These are phyloP conservation scores for Drosophila kambysellisi DNA, from an alignment of 2,888 invertebrate species.

Conservation along the genomic window DNA sequence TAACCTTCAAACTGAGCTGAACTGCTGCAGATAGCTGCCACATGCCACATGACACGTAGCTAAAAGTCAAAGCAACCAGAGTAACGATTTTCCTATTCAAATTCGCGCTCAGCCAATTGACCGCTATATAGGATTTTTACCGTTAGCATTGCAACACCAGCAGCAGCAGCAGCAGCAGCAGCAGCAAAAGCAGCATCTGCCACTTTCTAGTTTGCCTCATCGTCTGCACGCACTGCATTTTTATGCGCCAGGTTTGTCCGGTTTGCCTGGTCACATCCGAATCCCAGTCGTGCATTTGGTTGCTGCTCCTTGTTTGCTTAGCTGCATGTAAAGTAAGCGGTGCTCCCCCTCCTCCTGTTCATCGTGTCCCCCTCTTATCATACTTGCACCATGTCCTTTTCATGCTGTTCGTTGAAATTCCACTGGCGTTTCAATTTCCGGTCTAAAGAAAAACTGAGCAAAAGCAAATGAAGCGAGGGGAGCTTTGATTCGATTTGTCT, in stretches of 20 bases:
- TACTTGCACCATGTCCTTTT: not conserved
- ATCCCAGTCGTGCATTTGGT: slow-evolving; percentile 51
- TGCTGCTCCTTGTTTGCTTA: slow-evolving; percentile 55
- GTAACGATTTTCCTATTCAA: slow-evolving; percentile 66
- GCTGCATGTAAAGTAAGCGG: slow-evolving; percentile 37
- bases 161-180: not conserved
- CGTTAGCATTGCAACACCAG: not conserved
- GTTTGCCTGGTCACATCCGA: slow-evolving; percentile 19
- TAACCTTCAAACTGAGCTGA: slow-evolving; percentile 13
- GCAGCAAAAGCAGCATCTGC: not conserved
- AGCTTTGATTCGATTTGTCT: slow-evolving; percentile 34
- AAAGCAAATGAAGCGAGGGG: not conserved
- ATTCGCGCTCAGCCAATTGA: slow-evolving; percentile 53
- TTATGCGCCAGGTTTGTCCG: slow-evolving; percentile 36
- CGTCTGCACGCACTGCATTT: slow-evolving; percentile 65
- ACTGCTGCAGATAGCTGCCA: slow-evolving; percentile 38
- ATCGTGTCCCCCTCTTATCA: not conserved
- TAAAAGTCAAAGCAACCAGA: slow-evolving; percentile 35
- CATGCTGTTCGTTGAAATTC: slow-evolving; percentile 61
- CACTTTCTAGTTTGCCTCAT: slow-evolving; percentile 46
- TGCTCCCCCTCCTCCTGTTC: not conserved
- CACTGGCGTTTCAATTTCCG: slow-evolving; percentile 63
- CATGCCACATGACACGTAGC: slow-evolving; percentile 47
- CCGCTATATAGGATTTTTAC: slow-evolving; percentile 12
- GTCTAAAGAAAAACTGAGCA: slow-evolving; percentile 18